Percentiles rank a stretch among this genome's conserved stretches.
These are phyloP conservation scores for Setophaga petechia DNA, from an alignment of 2,113 vertebrate genomes.

Conservation along the genomic window DNA sequence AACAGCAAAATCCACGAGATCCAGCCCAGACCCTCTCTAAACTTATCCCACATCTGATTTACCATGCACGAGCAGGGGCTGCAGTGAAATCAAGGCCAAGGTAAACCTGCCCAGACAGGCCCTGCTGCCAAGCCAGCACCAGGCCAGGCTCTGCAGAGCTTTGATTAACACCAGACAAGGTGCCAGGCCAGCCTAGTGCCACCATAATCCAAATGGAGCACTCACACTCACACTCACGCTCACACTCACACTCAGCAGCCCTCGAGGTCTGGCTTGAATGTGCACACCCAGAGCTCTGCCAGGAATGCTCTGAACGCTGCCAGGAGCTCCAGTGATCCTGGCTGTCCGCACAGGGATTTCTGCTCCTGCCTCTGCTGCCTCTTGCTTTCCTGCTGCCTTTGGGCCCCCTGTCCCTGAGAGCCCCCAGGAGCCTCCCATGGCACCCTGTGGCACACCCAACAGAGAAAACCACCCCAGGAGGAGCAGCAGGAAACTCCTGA, in stretches of 20 bases:
- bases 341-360: background rate
- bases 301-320: background rate
- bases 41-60: background rate
- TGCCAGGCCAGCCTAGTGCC: background rate
- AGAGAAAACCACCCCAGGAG: background rate
- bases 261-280: background rate
- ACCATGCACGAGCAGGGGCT: background rate
- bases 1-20: background rate
- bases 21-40: background rate
- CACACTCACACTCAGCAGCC: background rate
- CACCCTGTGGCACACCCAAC: background rate
- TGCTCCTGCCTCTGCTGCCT: background rate
- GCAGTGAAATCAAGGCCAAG: background rate
- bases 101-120: background rate
- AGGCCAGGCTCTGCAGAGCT: background rate
- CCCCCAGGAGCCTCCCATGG: background rate
- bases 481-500: background rate
- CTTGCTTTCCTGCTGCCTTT: background rate
- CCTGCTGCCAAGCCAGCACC: background rate
- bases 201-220: background rate
- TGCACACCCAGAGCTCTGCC: background rate
- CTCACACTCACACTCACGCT: too few relatives aligned
- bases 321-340: background rate
- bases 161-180: background rate
- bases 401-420: background rate